A percentile compares a stretch with the other conserved stretches of the same genome.
Evolutionary conservation across 2,113 vertebrate genomes (phyloP).

Genomic region (Cheirogaleus medius): DNA sequence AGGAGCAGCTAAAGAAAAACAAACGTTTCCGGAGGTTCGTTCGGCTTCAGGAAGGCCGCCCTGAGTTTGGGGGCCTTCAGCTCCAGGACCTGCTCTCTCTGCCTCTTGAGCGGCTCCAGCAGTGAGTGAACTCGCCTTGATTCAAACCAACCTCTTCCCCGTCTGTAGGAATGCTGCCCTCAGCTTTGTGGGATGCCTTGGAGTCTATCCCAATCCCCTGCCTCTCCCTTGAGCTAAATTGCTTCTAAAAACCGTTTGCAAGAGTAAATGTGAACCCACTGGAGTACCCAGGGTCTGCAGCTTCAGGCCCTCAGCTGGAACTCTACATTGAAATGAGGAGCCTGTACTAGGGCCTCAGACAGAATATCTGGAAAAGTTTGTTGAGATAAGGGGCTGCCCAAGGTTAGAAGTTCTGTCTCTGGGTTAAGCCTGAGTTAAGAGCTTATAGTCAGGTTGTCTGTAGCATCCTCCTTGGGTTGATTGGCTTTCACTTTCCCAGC

Average conservation of each 20-base stretch:
- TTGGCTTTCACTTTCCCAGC: neutral
- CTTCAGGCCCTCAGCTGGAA: neutral
- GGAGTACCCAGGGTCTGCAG: neutral
- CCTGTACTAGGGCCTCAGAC: neutral
- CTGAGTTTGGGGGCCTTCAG: slow-evolving; percentile 87
- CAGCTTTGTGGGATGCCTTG: neutral
- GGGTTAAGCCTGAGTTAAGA: neutral
- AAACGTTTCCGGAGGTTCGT: slow-evolving; percentile 92
- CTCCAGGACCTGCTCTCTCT: slow-evolving; percentile 93
- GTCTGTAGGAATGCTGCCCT: neutral
- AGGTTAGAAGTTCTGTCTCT: neutral
- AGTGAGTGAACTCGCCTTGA: slow-evolving; percentile 85
- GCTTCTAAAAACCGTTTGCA: neutral
- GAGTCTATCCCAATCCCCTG: neutral
- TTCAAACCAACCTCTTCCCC: neutral
- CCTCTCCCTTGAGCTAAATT: neutral
- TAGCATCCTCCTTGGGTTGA: neutral
- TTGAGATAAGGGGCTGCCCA: neutral
- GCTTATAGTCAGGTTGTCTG: neutral
- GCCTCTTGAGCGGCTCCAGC: slow-evolving; percentile 89
- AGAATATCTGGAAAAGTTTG: neutral
- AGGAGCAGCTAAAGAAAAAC: slow-evolving; percentile 92
- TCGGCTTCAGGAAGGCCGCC: slow-evolving; percentile 92
- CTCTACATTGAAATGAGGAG: neutral
- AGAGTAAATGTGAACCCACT: neutral